Evolutionary conservation across 2,888 invertebrate genomes (phyloP).

Genomic region (Agrilus biguttatus): DNA sequence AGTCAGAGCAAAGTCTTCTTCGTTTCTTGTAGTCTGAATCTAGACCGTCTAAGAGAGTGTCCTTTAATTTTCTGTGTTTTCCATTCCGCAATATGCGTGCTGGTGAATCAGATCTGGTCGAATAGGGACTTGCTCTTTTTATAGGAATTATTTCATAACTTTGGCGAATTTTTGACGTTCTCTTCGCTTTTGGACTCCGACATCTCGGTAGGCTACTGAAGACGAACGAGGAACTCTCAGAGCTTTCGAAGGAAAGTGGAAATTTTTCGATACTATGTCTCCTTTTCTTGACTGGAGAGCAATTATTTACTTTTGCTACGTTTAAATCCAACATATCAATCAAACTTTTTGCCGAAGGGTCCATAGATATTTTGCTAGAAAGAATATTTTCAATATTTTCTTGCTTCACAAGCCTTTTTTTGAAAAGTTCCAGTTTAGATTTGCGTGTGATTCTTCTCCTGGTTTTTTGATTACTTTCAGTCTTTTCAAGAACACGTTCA

Average conservation of each 20-base stretch:
- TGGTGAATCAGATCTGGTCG: conserved; percentile 42
- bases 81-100: conserved; percentile 50
- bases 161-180: conserved; percentile 17
- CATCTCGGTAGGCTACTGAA: conserved; percentile 22
- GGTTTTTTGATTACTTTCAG: conserved; percentile 9
- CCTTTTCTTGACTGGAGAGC: conserved; percentile 16
- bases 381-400: conserved; percentile 25
- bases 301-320: conserved; percentile 18
- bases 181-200: conserved; percentile 23
- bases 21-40: conserved; percentile 34
- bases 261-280: conserved; percentile 31
- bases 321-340: conserved; percentile 30
- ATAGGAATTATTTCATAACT: conserved; percentile 17
- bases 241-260: conserved; percentile 17
- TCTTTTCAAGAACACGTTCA: conserved; percentile 17
- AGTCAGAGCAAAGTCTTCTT: conserved; percentile 40
- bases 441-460: conserved; percentile 13
- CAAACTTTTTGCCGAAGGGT: conserved; percentile 23
- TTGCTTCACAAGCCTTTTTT: conserved; percentile 21
- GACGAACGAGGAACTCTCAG: conserved; percentile 10
- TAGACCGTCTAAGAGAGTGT: conserved; percentile 41
- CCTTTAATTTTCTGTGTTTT: conserved; percentile 47
- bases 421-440: conserved; percentile 18
- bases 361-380: conserved; percentile 16
- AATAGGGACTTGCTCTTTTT: conserved; percentile 37